Base-by-base conservation (phyloP, 1,140 invertebrate genomes). In the Trigoniulus corallinus region DNA sequence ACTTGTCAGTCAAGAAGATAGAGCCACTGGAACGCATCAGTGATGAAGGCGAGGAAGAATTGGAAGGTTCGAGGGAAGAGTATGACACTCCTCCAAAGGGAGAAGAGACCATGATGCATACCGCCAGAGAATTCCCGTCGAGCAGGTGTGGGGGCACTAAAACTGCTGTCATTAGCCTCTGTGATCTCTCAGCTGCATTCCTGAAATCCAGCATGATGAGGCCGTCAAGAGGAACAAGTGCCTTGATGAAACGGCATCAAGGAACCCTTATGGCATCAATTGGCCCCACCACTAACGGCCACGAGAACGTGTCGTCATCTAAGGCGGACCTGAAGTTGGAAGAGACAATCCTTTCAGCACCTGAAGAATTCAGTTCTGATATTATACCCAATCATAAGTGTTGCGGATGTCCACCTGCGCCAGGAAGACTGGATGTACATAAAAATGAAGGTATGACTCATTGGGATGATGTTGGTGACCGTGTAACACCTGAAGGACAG, bases 131-230 rank as follows among this genome's bases (percentile, higher is more conserved):
- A 18, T 3, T 13, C 21, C 44, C 29, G 3, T 34, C 29, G 15
- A 34, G 15, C 29, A 34, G 15, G n/a, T n/a, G n/a, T n/a, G n/a
- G n/a, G n/a, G n/a, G n/a, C n/a, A 34, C 29, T 7, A 62, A 61
- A 46, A 55, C 58, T 21, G 59, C 60, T 13, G 58, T 62, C 18
- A 62, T 62, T 22, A 58, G 56, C 43, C 24, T 62, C 24, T 56
- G 56, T 34, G 61, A 62, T 50, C 50, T 62, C 22, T 55, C 56
- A 40, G 55, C 61, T 13, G 60, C 56, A n/a, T 57, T 58, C 44
- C 56, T 53, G n/a, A 56, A 52, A 12, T 52, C 55, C 7, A 56
- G 53, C 42, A 15, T 47, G 21, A 40, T 55, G 29, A 49, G 48
- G 2, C 45, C 50, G 13, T 20, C n/a, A 13, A 29, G 15, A 18